These are phyloP conservation scores for Hippocampus guttulatus DNA, from an alignment of 2,113 vertebrate genomes.

Conservation along the genomic window DNA sequence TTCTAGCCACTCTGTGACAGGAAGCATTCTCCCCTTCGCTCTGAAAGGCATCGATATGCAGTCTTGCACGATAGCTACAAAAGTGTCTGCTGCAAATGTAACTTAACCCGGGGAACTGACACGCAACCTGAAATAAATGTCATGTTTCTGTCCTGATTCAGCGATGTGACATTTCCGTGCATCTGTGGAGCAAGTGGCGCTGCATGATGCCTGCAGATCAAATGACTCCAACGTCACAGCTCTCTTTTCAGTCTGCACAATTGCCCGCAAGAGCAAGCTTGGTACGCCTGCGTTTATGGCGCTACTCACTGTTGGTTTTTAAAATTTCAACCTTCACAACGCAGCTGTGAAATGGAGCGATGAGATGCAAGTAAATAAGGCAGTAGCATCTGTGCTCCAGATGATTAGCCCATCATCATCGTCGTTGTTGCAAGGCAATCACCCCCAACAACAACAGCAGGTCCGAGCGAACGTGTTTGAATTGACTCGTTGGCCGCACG, in stretches of 20 bases:
- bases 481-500: neutral
- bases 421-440: neutral
- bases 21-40: neutral
- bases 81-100: slow-evolving; percentile 11
- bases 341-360: neutral
- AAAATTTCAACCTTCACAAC: neutral
- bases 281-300: neutral
- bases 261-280: neutral
- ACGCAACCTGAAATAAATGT: slow-evolving; percentile 37
- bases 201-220: slow-evolving; percentile 18
- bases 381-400: neutral
- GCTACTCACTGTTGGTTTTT: neutral
- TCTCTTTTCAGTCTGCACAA: slow-evolving; percentile 10
- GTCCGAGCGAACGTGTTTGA: neutral
- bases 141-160: slow-evolving; percentile 36
- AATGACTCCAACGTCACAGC: slow-evolving; percentile 14
- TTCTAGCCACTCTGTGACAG: neutral
- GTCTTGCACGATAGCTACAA: too few relatives aligned
- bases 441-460: neutral
- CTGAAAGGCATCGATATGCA: too few relatives aligned
- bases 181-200: neutral
- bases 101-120: slow-evolving; percentile 17
- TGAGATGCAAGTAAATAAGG: too few relatives aligned
- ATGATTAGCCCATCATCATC: slow-evolving; percentile 49
- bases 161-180: slow-evolving; percentile 21